phyloP scores from a whole-genome alignment of 2,113 vertebrate species.

The Anarrhichthys ocellatus region DNA sequence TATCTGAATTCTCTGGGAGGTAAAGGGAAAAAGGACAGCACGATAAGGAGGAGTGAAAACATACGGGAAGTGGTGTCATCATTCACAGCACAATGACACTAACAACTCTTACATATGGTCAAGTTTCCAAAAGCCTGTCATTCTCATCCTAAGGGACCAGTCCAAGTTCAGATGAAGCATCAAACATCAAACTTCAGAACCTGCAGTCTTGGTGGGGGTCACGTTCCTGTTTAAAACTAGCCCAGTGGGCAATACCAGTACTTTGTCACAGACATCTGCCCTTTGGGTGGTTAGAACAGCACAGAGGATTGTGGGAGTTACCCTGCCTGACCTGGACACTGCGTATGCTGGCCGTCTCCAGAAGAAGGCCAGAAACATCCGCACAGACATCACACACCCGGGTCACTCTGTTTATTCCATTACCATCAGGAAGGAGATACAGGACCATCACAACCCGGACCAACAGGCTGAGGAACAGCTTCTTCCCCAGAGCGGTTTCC shows the following conservation, averaged over 20 bases:
- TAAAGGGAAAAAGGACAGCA: slow-evolving; percentile 5
- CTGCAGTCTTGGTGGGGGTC: slow-evolving; percentile 36
- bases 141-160: slow-evolving; percentile 38
- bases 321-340: too few relatives aligned
- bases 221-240: slow-evolving; percentile 51
- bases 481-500: too few relatives aligned
- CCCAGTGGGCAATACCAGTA: slow-evolving; percentile 14
- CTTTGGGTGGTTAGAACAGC: background rate
- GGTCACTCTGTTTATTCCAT: too few relatives aligned
- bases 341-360: too few relatives aligned
- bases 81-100: slow-evolving; percentile 56
- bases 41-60: slow-evolving; percentile 34
- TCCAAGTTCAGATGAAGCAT: slow-evolving; percentile 43
- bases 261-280: slow-evolving; percentile 32
- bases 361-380: too few relatives aligned
- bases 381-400: too few relatives aligned
- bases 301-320: too few relatives aligned
- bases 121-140: slow-evolving; percentile 52
- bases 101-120: slow-evolving; percentile 63
- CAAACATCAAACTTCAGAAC: slow-evolving; percentile 32
- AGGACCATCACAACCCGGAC: too few relatives aligned
- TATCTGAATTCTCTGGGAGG: slow-evolving; percentile 38
- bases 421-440: too few relatives aligned
- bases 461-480: too few relatives aligned
- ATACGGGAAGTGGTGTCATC: slow-evolving; percentile 55